Evolutionary conservation across 2,797 vertebrate species (phyloP), one percentile per base, ranked within the genome.

Genomic region (Silurus lanzhouensis): DNA sequence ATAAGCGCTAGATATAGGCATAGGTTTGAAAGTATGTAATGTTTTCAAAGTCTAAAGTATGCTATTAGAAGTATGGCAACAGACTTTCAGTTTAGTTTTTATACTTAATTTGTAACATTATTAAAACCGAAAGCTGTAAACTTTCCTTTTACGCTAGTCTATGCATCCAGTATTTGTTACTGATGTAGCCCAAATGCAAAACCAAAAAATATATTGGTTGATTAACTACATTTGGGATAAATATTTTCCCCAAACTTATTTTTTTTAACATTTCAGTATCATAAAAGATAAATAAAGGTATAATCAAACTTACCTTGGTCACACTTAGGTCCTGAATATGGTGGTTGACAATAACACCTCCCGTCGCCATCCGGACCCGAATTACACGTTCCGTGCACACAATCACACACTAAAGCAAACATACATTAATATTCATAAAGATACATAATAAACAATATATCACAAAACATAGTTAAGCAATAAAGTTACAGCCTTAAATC

Each of bases 311-410:
- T 91, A 99, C 98, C 95, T 93, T 95, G 92, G 87, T 98, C 95
- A 89, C 98, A 99, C 85, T 66, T 95, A 58, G 92, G 91, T 38
- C 98, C 98, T 0, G 93, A 92, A 92, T 96, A 99, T 2, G 97
- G 97, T 10, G 97, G 95, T 81, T 97, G 94, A 93, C 97, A 99
- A 0, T 90, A 94, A 91, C 98, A 99, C 91, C 92, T 93, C 63
- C 97, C 97, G 0, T 96, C 89, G 0, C 97, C 97, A 0, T 87
- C 76, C 0, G 95, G 88, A 0, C 97, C 96, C 0, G 87, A 90
- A 87, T 87, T 93, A 92, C 98, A 99, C 78, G 96, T 83, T 20
- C 97, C 97, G 0, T 96, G 90, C 12, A 92, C 90, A 88, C 98
- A 99, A 88, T 93, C 94, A 90, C 98, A 99, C 86, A 87, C 98